These are phyloP conservation scores for Ceratosolen solmsi DNA, from an alignment of 1,140 invertebrate species.

Conservation along the genomic window DNA sequence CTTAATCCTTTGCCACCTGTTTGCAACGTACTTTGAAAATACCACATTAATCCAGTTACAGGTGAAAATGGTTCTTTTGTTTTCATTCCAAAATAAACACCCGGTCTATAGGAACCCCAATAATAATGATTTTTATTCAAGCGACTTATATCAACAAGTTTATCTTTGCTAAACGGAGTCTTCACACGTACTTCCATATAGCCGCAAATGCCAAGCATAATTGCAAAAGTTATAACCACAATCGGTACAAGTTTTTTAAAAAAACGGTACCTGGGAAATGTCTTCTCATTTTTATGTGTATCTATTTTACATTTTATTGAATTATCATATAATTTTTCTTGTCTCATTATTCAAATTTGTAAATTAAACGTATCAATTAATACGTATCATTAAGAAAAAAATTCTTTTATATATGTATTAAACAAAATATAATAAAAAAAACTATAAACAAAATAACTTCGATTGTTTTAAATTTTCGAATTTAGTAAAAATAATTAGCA, in stretches of 20 bases:
- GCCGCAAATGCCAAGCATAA: slow-evolving; percentile 84
- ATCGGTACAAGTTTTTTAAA: slow-evolving; percentile 27
- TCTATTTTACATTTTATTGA: slow-evolving; percentile 29
- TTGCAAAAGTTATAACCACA: slow-evolving; percentile 75
- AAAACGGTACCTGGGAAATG: not conserved
- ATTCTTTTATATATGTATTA: too few species aligned
- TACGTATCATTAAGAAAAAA: not conserved
- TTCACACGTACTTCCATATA: slow-evolving; percentile 91
- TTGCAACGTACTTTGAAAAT: slow-evolving; percentile 81
- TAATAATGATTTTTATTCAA: slow-evolving; percentile 85
- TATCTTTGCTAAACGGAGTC: slow-evolving; percentile 85
- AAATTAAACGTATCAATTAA: not conserved
- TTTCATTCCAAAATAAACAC: slow-evolving; percentile 92
- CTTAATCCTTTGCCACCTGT: slow-evolving; percentile 81
- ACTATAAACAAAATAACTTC: too few species aligned
- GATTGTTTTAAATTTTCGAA: too few species aligned
- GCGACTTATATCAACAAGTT: slow-evolving; percentile 80
- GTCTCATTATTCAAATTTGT: slow-evolving; percentile 21
- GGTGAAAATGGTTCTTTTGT: slow-evolving; percentile 90
- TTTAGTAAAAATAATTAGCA: too few species aligned
- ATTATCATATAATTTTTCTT: slow-evolving; percentile 16
- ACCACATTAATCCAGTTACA: slow-evolving; percentile 97
- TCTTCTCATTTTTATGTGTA: not conserved
- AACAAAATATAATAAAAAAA: too few species aligned
- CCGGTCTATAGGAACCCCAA: slow-evolving; percentile 94